phyloP scores from a whole-genome alignment of 2,113 vertebrate species.

The Oncorhynchus kisutch region DNA sequence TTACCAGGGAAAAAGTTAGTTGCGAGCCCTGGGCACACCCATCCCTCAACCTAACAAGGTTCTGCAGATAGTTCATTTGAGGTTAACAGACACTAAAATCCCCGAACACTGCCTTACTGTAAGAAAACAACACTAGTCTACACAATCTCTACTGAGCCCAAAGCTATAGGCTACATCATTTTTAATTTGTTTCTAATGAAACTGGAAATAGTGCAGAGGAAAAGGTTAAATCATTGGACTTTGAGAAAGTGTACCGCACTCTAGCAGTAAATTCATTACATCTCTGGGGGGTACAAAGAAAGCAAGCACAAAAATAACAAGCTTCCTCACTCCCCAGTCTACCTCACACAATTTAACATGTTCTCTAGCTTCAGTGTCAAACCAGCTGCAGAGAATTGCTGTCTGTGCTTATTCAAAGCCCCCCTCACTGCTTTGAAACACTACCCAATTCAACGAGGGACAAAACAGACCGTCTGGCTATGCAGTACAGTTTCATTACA shows the following conservation, averaged over 20 bases:
- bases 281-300: slow-evolving; percentile 31
- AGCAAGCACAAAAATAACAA: slow-evolving; percentile 29
- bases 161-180: neutral
- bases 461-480: neutral
- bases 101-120: neutral
- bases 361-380: slow-evolving; percentile 44
- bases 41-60: no score
- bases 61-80: neutral
- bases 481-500: neutral
- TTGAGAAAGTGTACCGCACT: slow-evolving; percentile 31
- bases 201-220: no score
- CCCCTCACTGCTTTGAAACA: neutral
- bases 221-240: slow-evolving; percentile 38
- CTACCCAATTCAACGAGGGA: neutral
- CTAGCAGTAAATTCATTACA: slow-evolving; percentile 45
- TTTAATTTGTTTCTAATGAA: neutral
- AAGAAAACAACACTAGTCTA: neutral
- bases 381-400: neutral
- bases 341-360: slow-evolving; percentile 28
- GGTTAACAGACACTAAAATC: neutral
- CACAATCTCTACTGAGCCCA: neutral
- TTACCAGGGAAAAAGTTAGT: no score
- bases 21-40: no score
- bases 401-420: neutral
- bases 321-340: slow-evolving; percentile 17